Base-by-base conservation (phyloP, 2,888 invertebrate species). In the Gryllus longicercus region DNA sequence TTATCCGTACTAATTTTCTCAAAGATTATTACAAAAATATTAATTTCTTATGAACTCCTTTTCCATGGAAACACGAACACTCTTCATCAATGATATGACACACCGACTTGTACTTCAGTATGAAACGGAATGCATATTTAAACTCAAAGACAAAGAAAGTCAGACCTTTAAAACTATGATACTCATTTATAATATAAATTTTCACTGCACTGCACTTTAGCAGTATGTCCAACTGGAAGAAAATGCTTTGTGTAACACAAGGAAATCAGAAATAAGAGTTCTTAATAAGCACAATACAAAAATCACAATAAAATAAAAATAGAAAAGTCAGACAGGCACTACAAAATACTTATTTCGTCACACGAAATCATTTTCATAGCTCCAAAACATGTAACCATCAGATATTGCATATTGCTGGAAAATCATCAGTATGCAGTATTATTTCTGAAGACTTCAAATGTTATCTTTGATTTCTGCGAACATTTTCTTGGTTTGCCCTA, bases 401-500 rank as follows among this genome's bases (percentile, higher is more conserved):
- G 16, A 63, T 63, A 14, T 18, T 63, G 14, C n/a, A n/a, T 63
- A 8, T 63, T 63, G 63, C 11, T 63, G 14, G 4, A 63, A 38
- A 63, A 63, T 63, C n/a, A 63, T n/a, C n/a, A 18, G 63, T 63
- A 18, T 16, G n/a, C 10, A 63, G 8, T 63, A 63, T 63, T 63
- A 5, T 14, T 18, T 63, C 3, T 63, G 14, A 14, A 63, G 16
- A 63, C 14, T 63, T 14, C 38, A 38, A 18, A 63, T 75, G 38
- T 77, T 50, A 77, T 77, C 50, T 77, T 18, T 49, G 25, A 50
- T 77, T 77, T 12, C 77, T 12, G 11, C 50, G 77, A 18, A 74
- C 80, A 75, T 80, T 83, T 49, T 83, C 82, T 79, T 83, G 76
- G 38, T 81, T 86, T 79, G 85, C 84, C 83, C 86, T 90, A 83